These are phyloP conservation scores for Alsophila aescularia DNA, from an alignment of 2,888 invertebrate species.

Conservation along the genomic window DNA sequence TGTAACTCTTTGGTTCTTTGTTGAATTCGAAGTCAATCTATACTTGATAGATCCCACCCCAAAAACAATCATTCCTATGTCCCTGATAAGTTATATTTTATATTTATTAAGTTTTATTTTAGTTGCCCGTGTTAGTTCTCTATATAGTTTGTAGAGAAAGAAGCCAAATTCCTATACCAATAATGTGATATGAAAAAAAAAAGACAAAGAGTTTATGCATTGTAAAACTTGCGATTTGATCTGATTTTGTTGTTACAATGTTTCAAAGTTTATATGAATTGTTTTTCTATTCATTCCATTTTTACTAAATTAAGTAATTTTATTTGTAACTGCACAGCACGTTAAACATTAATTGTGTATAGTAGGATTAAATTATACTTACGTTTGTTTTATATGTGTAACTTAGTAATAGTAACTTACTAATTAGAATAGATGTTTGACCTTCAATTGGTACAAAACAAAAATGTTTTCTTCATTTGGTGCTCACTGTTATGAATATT, in stretches of 20 bases:
- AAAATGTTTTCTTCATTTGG: conserved; percentile 10
- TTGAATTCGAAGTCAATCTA: not conserved
- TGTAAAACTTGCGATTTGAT: conserved; percentile 65
- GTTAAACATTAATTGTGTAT: conserved; percentile 41
- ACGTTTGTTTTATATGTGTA: not conserved
- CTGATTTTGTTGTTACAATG: conserved; percentile 71
- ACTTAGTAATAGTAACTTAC: not conserved
- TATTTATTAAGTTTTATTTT: no score
- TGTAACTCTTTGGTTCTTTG: conserved; percentile 42
- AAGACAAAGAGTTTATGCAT: conserved; percentile 54
- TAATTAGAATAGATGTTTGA: conserved; percentile 1
- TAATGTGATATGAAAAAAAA: conserved; percentile 70
- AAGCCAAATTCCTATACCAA: conserved; percentile 71
- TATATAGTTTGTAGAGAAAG: conserved; percentile 54
- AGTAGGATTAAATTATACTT: conserved; percentile 1
- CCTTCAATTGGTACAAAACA: not conserved
- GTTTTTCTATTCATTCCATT: conserved; percentile 71
- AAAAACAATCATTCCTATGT: conserved; percentile 61
- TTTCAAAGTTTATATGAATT: conserved; percentile 65
- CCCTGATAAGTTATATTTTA: conserved; percentile 53
- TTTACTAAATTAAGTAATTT: conserved; percentile 39
- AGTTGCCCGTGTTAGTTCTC: conserved; percentile 65
- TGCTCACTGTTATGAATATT: conserved; percentile 10
- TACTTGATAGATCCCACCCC: conserved; percentile 53
- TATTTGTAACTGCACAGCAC: conserved; percentile 42